A percentile compares a stretch with the other conserved stretches of the same genome.
Conservation (phyloP, 2,797 vertebrate genomes). For the Sebastes melanostomus region DNA sequence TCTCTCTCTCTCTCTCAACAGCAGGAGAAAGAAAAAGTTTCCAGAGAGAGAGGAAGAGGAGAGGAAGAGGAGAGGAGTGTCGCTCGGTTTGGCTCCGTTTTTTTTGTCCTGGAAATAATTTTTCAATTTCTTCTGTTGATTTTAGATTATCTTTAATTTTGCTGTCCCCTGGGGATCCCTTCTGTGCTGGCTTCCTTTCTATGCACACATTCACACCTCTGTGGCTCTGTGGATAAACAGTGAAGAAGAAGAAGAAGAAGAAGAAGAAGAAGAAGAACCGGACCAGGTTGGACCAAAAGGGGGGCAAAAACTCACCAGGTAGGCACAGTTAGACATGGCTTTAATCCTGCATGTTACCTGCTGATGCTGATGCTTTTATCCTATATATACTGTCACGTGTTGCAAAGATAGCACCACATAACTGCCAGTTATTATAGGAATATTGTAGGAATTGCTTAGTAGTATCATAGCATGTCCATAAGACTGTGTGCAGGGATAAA, state of each 20-base stretch:
- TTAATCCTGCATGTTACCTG: constrained; percentile 6
- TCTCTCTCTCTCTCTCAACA: not conserved
- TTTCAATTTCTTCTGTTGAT: not conserved
- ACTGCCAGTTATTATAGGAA: not conserved
- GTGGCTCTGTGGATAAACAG: constrained; percentile 20
- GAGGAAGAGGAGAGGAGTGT: constrained; percentile 35
- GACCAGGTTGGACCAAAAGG: constrained; percentile 49
- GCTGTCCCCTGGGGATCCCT: not conserved
- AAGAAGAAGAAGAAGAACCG: constrained; percentile 17
- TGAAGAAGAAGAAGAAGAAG: constrained; percentile 10
- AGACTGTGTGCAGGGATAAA: not conserved
- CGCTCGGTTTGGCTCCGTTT: not conserved
- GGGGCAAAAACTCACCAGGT: constrained; percentile 67
- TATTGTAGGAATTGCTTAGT: not conserved
- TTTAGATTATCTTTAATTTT: not conserved
- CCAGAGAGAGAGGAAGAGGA: constrained; percentile 24
- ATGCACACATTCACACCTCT: not conserved
- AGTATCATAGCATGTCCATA: not conserved
- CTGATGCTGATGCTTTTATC: not conserved
- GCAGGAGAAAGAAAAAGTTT: constrained; percentile 64
- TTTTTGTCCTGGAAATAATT: constrained; percentile 22
- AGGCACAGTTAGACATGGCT: not conserved
- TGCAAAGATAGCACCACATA: not conserved
- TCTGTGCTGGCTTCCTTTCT: not conserved
- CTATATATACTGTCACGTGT: not conserved